These are phyloP conservation scores for Micromussa lordhowensis DNA, from an alignment of 92 coral and sea anemone species.

Conservation along the genomic window DNA sequence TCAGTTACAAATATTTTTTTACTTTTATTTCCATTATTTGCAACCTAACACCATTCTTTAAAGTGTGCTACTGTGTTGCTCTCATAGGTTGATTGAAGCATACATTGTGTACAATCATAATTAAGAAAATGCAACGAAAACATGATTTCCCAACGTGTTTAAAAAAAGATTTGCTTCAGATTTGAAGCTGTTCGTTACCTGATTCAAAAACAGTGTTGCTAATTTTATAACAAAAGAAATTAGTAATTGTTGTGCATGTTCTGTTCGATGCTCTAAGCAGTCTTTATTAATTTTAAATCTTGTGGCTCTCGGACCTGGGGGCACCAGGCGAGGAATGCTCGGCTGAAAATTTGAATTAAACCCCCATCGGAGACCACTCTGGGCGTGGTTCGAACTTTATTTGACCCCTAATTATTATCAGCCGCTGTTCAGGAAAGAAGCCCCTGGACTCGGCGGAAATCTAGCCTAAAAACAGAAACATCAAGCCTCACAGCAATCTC, in stretches of 20 bases:
- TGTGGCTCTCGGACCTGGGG: no score
- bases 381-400: no score
- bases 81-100: neutral
- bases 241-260: neutral
- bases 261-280: neutral
- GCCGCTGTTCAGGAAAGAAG: no score
- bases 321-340: no score
- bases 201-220: neutral
- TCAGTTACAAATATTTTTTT: neutral
- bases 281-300: no score
- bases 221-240: neutral
- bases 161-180: neutral
- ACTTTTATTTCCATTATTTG: neutral
- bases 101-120: neutral
- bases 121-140: neutral
- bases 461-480: no score
- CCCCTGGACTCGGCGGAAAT: no score
- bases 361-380: no score
- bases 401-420: no score
- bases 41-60: neutral
- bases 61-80: neutral
- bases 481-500: no score
- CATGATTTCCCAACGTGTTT: neutral
- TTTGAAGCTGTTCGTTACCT: neutral
- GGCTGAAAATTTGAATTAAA: no score